These are phyloP conservation scores for Rhabdornis inornatus DNA, from an alignment of 2,113 vertebrate species.

Conservation along the genomic window DNA sequence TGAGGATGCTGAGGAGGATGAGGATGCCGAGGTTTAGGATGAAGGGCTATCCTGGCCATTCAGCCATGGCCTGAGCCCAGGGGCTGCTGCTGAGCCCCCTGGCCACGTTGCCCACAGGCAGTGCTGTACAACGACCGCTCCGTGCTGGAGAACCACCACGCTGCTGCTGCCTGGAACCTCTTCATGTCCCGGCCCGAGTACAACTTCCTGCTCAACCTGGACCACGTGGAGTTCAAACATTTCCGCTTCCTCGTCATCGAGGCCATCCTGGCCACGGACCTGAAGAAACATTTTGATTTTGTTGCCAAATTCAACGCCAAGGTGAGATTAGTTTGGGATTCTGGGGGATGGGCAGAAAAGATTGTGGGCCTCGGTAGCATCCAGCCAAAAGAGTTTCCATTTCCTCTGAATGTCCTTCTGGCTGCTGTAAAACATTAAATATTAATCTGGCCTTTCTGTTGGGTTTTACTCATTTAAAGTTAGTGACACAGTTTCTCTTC, in stretches of 20 bases:
- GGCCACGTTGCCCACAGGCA: constrained; percentile 67
- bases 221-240: constrained; percentile 96
- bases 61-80: no score
- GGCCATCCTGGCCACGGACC: constrained; percentile 95
- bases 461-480: not conserved
- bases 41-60: no score
- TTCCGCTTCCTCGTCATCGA: constrained; percentile 98
- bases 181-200: constrained; percentile 95
- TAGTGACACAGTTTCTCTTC: not conserved
- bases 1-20: no score
- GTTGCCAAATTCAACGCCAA: constrained; percentile 95
- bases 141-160: constrained; percentile 95
- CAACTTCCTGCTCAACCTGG: constrained; percentile 92
- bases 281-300: constrained; percentile 99
- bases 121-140: constrained; percentile 98
- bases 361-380: not conserved
- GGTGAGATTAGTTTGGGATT: constrained; percentile 64
- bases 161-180: constrained; percentile 95
- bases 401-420: not conserved
- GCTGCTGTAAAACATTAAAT: not conserved
- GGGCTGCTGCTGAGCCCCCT: not conserved
- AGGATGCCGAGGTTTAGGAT: no score
- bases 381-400: not conserved
- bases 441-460: not conserved
- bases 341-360: not conserved